Conservation (phyloP, 1,140 invertebrate genomes). For the Sinella curviseta region DNA sequence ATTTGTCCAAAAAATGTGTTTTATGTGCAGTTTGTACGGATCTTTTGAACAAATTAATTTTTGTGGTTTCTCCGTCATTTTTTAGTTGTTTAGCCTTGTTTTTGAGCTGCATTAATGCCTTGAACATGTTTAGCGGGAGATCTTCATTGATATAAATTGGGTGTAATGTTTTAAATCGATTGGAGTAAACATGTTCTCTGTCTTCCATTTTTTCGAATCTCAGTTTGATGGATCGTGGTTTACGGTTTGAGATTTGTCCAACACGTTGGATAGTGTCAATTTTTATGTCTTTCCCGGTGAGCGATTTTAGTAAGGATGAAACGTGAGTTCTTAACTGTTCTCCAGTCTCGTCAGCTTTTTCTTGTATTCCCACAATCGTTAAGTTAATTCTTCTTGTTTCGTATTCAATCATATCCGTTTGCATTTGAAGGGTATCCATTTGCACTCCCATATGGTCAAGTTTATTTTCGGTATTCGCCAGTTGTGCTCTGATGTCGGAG, state of each 20-base stretch:
- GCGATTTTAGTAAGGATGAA: background rate
- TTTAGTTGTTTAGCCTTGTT: background rate
- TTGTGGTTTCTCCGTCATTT: background rate
- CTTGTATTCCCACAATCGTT: background rate
- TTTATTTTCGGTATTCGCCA: background rate
- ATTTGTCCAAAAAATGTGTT: background rate
- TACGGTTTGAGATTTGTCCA: background rate
- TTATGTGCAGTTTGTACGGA: background rate
- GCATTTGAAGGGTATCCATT: background rate
- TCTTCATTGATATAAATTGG: background rate
- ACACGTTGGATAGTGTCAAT: background rate
- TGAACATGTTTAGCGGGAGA: background rate
- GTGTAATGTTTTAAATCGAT: background rate
- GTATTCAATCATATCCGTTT: background rate
- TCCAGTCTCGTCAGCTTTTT: background rate
- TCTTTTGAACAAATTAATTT: background rate
- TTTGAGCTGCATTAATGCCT: background rate
- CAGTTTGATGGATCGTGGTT: background rate
- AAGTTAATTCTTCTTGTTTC: background rate
- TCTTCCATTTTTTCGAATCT: background rate
- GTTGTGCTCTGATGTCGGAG: background rate
- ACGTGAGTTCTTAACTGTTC: background rate
- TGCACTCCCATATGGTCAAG: background rate
- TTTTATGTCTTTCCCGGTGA: background rate
- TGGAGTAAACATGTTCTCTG: background rate